Evolutionary conservation across 2,797 vertebrate species (phyloP).

Genomic region (Prionace glauca): DNA sequence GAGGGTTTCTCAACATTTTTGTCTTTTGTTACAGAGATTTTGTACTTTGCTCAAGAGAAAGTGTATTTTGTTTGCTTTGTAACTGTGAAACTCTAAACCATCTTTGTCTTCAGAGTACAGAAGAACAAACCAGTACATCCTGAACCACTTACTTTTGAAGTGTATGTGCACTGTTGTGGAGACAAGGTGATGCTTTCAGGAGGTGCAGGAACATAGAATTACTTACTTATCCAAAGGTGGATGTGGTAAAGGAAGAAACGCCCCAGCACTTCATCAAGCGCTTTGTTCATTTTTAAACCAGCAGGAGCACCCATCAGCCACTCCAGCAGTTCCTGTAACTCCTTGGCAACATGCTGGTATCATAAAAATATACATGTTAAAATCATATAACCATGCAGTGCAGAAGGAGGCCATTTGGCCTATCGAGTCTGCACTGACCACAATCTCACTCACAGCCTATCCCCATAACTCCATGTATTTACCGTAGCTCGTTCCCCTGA

Average conservation of each 20-base stretch:
- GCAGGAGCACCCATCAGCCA: constrained; percentile 98
- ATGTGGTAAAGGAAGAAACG: constrained; percentile 99
- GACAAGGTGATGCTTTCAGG: constrained; percentile 41
- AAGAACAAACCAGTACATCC: background rate
- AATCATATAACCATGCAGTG: too few relatives aligned
- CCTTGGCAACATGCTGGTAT: constrained; percentile 71
- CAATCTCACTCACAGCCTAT: too few relatives aligned
- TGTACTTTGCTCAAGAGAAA: background rate
- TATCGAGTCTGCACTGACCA: too few relatives aligned
- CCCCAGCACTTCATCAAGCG: constrained; percentile 87
- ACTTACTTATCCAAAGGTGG: constrained; percentile 97
- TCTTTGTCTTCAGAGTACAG: background rate
- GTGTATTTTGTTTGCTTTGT: too few relatives aligned
- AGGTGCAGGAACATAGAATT: constrained; percentile 43
- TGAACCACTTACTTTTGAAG: constrained; percentile 39
- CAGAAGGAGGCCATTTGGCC: too few relatives aligned
- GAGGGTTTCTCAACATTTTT: background rate
- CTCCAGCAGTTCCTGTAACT: constrained; percentile 83
- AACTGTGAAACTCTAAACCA: background rate
- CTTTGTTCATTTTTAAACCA: constrained; percentile 93
- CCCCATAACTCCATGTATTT: too few relatives aligned
- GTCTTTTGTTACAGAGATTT: background rate
- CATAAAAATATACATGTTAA: background rate
- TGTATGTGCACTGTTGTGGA: constrained; percentile 35
- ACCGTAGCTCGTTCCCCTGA: too few relatives aligned